These are phyloP conservation scores for Epirrita christyi DNA, from an alignment of 2,888 invertebrate genomes.

Conservation along the genomic window DNA sequence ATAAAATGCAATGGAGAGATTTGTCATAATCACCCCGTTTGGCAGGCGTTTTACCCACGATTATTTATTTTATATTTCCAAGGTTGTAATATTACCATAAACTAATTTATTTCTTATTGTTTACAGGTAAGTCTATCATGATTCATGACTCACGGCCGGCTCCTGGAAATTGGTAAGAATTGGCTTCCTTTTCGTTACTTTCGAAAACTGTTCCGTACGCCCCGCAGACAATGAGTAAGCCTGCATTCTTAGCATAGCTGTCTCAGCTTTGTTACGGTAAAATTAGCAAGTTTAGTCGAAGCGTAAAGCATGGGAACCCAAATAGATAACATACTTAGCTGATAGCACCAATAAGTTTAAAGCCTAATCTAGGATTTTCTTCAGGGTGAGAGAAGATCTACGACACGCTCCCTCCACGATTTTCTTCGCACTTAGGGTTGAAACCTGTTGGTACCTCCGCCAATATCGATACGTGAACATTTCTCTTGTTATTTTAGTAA, in stretches of 20 bases:
- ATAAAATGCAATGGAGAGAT: no score
- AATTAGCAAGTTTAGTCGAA: conserved; percentile 19
- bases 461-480: no score
- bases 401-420: no score
- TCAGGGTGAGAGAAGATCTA: no score
- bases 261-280: conserved; percentile 26
- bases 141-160: conserved; percentile 34
- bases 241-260: conserved; percentile 36
- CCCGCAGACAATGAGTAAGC: conserved; percentile 38
- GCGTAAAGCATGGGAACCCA: background rate
- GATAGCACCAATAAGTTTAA: no score
- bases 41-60: no score
- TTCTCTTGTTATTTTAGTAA: no score
- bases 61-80: conserved; percentile 1
- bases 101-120: conserved; percentile 35
- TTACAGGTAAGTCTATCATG: conserved; percentile 52
- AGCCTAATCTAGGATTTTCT: no score
- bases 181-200: conserved; percentile 29
- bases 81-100: conserved; percentile 4
- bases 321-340: no score
- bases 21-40: no score
- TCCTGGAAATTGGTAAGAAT: conserved; percentile 38
- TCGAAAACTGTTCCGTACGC: conserved; percentile 34
- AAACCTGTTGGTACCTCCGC: no score
- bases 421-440: no score